Percentiles rank a stretch among this genome's conserved stretches.
Conservation (phyloP, 2,888 invertebrate species). For the Tetranychus piercei region DNA sequence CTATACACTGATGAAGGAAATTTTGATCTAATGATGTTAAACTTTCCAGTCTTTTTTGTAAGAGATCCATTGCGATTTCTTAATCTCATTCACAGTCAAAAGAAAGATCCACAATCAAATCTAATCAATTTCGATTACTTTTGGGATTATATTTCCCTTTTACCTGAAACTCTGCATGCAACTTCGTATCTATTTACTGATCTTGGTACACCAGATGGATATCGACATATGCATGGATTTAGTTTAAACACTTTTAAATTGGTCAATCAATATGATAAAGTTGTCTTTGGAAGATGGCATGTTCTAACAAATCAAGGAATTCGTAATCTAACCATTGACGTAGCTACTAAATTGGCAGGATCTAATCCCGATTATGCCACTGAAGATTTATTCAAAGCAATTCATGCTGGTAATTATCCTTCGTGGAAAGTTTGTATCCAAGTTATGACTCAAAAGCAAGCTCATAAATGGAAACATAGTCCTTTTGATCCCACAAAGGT, state of each 20-base stretch:
- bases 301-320: slow-evolving; percentile 64
- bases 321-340: slow-evolving; percentile 50
- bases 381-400: slow-evolving; percentile 55
- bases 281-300: slow-evolving; percentile 78
- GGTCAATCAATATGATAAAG: slow-evolving; percentile 50
- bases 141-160: slow-evolving; percentile 78
- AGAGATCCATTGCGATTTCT: slow-evolving; percentile 77
- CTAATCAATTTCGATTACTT: slow-evolving; percentile 84
- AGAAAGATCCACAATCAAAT: slow-evolving; percentile 63
- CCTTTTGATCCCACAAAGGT: slow-evolving; percentile 79
- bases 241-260: slow-evolving; percentile 84
- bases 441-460: slow-evolving; percentile 73
- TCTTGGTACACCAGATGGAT: slow-evolving; percentile 80
- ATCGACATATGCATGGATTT: slow-evolving; percentile 82
- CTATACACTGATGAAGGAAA: slow-evolving; percentile 73
- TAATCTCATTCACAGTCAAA: slow-evolving; percentile 89
- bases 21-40: slow-evolving; percentile 77
- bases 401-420: slow-evolving; percentile 44
- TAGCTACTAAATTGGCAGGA: slow-evolving; percentile 47
- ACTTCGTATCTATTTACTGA: slow-evolving; percentile 66
- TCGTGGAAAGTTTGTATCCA: slow-evolving; percentile 57
- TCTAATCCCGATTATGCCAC: slow-evolving; percentile 14
- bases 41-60: slow-evolving; percentile 81
- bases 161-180: slow-evolving; percentile 74
- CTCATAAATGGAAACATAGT: slow-evolving; percentile 57